These are phyloP conservation scores for Mallotus villosus DNA, from an alignment of 2,797 vertebrate genomes.

Conservation along the genomic window DNA sequence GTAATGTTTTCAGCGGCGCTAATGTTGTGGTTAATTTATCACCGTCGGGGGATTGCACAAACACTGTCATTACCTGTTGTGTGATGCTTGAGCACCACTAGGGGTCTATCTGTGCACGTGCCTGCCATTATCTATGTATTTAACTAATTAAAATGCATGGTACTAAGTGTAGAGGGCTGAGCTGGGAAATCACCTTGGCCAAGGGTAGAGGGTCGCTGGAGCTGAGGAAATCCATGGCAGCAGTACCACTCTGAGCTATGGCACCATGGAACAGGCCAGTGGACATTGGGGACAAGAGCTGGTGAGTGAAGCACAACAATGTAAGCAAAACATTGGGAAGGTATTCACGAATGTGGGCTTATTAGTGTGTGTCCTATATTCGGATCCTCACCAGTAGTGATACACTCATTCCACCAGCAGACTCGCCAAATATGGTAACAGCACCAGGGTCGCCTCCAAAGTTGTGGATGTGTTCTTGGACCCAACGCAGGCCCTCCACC, in stretches of 20 bases:
- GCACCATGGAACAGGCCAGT: constrained; percentile 49
- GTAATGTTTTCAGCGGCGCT: no score
- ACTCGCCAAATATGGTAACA: constrained; percentile 76
- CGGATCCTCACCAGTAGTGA: constrained; percentile 59
- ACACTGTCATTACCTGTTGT: no score
- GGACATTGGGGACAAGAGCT: constrained; percentile 55
- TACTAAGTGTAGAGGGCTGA: no score
- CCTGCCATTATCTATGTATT: background rate
- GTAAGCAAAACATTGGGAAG: background rate
- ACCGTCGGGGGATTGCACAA: no score
- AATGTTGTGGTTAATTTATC: no score
- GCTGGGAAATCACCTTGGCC: constrained; percentile 33
- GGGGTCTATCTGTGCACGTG: no score
- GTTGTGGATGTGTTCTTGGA: constrained; percentile 74
- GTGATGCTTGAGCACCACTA: no score
- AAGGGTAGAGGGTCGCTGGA: constrained; percentile 24
- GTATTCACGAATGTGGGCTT: background rate
- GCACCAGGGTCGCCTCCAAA: constrained; percentile 74
- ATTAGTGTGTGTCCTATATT: background rate
- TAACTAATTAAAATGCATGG: background rate
- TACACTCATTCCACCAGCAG: constrained; percentile 57
- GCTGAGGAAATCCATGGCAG: constrained; percentile 10
- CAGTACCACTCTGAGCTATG: constrained; percentile 57
- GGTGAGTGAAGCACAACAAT: constrained; percentile 1
- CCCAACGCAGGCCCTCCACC: constrained; percentile 72